Conservation (phyloP, 2,797 vertebrate species). For the Pseudocheirus occidentalis region DNA sequence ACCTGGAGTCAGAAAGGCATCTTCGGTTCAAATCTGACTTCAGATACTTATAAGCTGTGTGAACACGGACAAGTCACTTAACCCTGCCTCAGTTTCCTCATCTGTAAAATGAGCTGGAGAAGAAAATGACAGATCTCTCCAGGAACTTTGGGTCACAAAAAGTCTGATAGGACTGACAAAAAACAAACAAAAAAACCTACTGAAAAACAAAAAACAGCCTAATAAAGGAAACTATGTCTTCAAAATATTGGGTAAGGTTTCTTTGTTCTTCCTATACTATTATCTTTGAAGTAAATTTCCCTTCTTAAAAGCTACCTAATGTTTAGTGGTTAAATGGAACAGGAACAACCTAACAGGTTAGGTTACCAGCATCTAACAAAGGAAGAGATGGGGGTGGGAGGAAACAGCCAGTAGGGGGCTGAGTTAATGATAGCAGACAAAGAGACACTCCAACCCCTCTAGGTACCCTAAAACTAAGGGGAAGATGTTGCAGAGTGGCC, state of each 20-base stretch:
- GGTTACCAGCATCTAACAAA: neutral
- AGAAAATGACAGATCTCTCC: neutral
- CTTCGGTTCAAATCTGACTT: neutral
- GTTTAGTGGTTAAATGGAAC: neutral
- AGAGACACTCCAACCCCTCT: neutral
- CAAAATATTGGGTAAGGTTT: neutral
- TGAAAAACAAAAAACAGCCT: neutral
- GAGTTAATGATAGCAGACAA: neutral
- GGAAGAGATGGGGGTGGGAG: no score
- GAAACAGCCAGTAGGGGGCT: neutral
- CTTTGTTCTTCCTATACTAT: neutral
- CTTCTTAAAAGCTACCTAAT: neutral
- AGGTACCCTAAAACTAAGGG: neutral
- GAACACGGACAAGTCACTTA: neutral
- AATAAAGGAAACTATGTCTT: neutral
- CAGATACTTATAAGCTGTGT: neutral
- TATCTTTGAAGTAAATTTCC: neutral
- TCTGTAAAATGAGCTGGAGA: neutral
- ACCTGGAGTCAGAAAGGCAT: neutral
- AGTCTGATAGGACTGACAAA: neutral
- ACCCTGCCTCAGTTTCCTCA: neutral
- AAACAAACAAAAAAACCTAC: neutral
- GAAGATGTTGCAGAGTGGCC: neutral
- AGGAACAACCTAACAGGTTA: no score
- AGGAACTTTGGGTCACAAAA: neutral